Percentiles rank a stretch among this genome's conserved stretches.
Evolutionary conservation across 1,140 invertebrate species (phyloP).

Genomic region (Drosophila fuyamai): DNA sequence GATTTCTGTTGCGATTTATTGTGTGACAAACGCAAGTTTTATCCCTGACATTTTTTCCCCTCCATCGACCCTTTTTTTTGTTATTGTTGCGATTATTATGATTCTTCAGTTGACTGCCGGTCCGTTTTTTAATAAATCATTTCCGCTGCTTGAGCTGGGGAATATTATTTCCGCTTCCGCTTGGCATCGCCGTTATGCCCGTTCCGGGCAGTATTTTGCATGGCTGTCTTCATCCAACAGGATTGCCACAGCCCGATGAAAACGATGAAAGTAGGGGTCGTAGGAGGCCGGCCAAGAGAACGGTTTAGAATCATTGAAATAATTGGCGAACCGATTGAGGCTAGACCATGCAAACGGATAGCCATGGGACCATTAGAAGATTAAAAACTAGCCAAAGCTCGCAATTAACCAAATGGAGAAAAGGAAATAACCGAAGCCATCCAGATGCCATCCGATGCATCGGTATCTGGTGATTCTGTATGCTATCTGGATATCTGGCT

Average conservation of each 20-base stretch:
- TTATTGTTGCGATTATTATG: slow-evolving; percentile 32
- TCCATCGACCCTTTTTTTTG: slow-evolving; percentile 19
- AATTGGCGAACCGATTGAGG: slow-evolving; percentile 58
- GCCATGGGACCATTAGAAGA: slow-evolving; percentile 64
- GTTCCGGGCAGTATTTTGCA: slow-evolving; percentile 43
- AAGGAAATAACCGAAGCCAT: slow-evolving; percentile 13
- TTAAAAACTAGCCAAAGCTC: slow-evolving; percentile 56
- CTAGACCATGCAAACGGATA: slow-evolving; percentile 16
- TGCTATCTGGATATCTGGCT: background rate
- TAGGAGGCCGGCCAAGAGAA: slow-evolving; percentile 1
- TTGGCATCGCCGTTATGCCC: slow-evolving; percentile 7
- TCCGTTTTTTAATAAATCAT: slow-evolving; percentile 79
- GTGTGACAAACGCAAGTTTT: slow-evolving; percentile 72
- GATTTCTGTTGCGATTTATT: slow-evolving; percentile 70
- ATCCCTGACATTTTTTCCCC: slow-evolving; percentile 54
- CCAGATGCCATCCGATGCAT: slow-evolving; percentile 9
- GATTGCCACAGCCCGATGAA: slow-evolving; percentile 5
- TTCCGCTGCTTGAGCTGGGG: slow-evolving; percentile 73
- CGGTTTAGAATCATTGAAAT: slow-evolving; percentile 26
- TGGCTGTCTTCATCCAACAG: slow-evolving; percentile 31
- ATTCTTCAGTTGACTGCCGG: slow-evolving; percentile 44
- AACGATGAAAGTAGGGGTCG: background rate
- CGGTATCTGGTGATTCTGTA: background rate
- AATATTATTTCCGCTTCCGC: slow-evolving; percentile 67
- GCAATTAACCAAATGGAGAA: slow-evolving; percentile 46